Base-by-base conservation (phyloP, 2,797 vertebrate species). In the Fistularia tabacaria region DNA sequence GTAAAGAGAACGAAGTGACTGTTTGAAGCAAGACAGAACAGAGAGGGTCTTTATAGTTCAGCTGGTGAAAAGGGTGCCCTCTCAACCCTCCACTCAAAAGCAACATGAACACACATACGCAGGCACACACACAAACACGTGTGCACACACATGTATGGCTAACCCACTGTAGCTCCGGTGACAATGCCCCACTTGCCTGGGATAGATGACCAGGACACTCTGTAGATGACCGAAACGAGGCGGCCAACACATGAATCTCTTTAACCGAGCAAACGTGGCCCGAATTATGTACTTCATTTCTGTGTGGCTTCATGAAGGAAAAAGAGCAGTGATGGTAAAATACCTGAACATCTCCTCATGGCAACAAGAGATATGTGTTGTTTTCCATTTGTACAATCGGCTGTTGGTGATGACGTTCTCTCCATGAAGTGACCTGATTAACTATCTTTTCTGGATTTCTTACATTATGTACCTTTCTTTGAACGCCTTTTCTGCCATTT, bases 401-500 rank as follows among this genome's bases (percentile, higher is more conserved):
- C 25, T 25, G 25, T 25, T 25, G 25, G 25, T 25, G 25, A 25
- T 5, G 25, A 25, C 25, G 5, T 25, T 25, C 25, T 25, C 5
- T 25, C 25, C 25, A 25, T 25, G 2, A 9, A n/a, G 4, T n/a
- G 7, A 44, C 12, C 43, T 8, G 44, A 8, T 7, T 45, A 8
- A 10, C n/a, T 45, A 45, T 7, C 11, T 15, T 50, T 46, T 6
- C 14, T 9, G 36, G 7, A 14, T 25, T 25, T 36, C 9, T 10
- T 1, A 47, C 15, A 47, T 7, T 0, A 13, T 69, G 6, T 72
- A 95, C 97, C 95, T 93, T 45, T 90, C 92, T 65, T 94, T 97
- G 79, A 98, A 99, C 1, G 93, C 94, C 51, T 92, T 95, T 64
- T 95, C 93, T 6, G 68, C 93, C 96, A 99, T 98, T 68, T 97